Evolutionary conservation across 2,888 invertebrate species (phyloP).

Genomic region (Cerceris ruficornis): DNA sequence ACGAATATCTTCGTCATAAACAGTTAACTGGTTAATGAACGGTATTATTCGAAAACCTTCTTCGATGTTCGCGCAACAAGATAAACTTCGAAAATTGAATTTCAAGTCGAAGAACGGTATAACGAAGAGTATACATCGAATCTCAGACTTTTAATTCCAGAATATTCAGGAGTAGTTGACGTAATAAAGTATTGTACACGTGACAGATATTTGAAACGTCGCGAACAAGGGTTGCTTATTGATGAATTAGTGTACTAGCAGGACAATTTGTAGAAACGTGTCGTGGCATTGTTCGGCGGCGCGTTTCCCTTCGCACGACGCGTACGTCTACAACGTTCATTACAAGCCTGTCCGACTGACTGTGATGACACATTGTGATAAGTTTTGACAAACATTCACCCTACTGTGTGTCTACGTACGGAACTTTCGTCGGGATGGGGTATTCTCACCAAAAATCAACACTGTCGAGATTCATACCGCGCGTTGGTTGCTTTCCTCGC

Average conservation of each 20-base stretch:
- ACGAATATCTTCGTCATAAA: too few relatives aligned
- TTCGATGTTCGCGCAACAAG: too few relatives aligned
- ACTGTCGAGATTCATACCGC: conserved; percentile 31
- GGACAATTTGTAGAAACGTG: conserved; percentile 40
- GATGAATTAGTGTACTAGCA: conserved; percentile 30
- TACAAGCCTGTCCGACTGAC: conserved; percentile 60
- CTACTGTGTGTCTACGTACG: conserved; percentile 30
- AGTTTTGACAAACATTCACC: conserved; percentile 67
- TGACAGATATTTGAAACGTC: background rate
- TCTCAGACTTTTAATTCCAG: background rate
- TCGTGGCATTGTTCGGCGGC: conserved; percentile 44
- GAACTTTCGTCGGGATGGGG: conserved; percentile 28
- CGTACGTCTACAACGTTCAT: conserved; percentile 52
- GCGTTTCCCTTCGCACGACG: conserved; percentile 34
- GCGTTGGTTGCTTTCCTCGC: conserved; percentile 39
- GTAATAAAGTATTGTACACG: conserved; percentile 13
- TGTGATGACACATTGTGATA: conserved; percentile 67
- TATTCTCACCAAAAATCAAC: conserved; percentile 32
- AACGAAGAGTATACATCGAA: background rate
- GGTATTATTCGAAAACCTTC: too few relatives aligned
- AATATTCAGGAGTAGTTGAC: background rate
- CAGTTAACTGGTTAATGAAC: too few relatives aligned
- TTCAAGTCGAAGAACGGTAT: too few relatives aligned
- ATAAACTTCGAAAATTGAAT: too few relatives aligned
- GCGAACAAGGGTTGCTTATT: conserved; percentile 17